phyloP scores from a whole-genome alignment of 2,797 vertebrate genomes.

The Scarus forsteni region DNA sequence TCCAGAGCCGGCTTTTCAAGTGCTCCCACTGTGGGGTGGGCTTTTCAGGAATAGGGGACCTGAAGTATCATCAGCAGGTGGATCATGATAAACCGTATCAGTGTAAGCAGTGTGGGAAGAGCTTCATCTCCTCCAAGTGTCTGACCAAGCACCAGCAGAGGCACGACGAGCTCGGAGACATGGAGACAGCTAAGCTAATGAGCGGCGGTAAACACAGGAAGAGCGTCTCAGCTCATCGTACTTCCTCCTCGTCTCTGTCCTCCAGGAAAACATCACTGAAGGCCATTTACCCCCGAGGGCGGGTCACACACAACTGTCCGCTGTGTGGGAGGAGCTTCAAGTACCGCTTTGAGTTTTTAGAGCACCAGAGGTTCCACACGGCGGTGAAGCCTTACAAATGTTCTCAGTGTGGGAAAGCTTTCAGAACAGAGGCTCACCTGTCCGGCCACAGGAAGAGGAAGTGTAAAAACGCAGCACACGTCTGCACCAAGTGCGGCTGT shows the following conservation, averaged over 20 bases:
- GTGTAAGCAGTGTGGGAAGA: slow-evolving; percentile 80
- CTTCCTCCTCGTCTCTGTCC: slow-evolving; percentile 47
- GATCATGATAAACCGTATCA: slow-evolving; percentile 82
- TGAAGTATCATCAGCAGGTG: slow-evolving; percentile 82
- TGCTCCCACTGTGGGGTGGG: slow-evolving; percentile 80
- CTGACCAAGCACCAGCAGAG: slow-evolving; percentile 78
- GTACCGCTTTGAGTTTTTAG: slow-evolving; percentile 81
- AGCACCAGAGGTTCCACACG: slow-evolving; percentile 81
- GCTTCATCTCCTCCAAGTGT: slow-evolving; percentile 80
- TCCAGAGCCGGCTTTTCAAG: slow-evolving; percentile 80
- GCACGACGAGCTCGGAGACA: slow-evolving; percentile 67
- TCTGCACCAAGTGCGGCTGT: slow-evolving; percentile 80
- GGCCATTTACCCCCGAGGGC: slow-evolving; percentile 64
- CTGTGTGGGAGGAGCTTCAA: slow-evolving; percentile 82
- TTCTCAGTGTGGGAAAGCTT: slow-evolving; percentile 81
- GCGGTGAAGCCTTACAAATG: slow-evolving; percentile 82
- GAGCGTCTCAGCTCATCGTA: slow-evolving; percentile 45
- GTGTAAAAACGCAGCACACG: slow-evolving; percentile 79
- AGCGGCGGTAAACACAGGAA: slow-evolving; percentile 69
- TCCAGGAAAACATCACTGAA: slow-evolving; percentile 69
- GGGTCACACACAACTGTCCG: slow-evolving; percentile 78
- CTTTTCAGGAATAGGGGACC: slow-evolving; percentile 80
- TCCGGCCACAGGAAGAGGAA: slow-evolving; percentile 80
- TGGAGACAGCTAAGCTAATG: slow-evolving; percentile 55
- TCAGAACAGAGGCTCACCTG: slow-evolving; percentile 79